A percentile compares a stretch with the other conserved stretches of the same genome.
Conservation (phyloP, 2,888 invertebrate species). For the Therioaphis trifolii region DNA sequence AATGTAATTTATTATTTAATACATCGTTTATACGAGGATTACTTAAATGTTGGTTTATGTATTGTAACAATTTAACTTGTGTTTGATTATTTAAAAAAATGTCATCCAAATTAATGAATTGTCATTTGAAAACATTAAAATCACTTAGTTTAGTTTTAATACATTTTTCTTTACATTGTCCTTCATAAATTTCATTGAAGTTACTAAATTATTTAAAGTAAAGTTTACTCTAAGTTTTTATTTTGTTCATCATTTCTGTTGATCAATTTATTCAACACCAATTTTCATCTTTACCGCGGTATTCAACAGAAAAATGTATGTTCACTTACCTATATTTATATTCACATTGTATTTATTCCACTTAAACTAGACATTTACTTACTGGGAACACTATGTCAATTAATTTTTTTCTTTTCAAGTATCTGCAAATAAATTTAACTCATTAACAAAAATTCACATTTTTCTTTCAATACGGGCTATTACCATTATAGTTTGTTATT, state of each 20-base stretch:
- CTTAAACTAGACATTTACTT: neutral
- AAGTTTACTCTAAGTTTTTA: neutral
- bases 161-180: neutral
- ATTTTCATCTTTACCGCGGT: neutral
- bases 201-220: neutral
- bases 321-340: neutral
- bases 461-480: neutral
- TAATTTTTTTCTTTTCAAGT: neutral
- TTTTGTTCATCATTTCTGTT: neutral
- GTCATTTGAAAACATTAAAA: neutral
- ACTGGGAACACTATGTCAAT: neutral
- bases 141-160: neutral
- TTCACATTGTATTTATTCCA: neutral
- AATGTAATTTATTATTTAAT: no score
- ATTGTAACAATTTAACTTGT: no score
- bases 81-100: neutral
- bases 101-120: neutral
- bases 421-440: neutral
- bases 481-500: slow-evolving; percentile 55
- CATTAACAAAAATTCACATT: neutral
- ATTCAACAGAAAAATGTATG: neutral
- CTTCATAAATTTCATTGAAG: neutral
- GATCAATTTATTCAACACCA: slow-evolving; percentile 19
- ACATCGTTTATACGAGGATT: no score
- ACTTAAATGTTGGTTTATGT: no score